Percentiles rank a stretch among this genome's conserved stretches.
Evolutionary conservation across 2,113 vertebrate species (phyloP).

Genomic region (Pseudopipra pipra): DNA sequence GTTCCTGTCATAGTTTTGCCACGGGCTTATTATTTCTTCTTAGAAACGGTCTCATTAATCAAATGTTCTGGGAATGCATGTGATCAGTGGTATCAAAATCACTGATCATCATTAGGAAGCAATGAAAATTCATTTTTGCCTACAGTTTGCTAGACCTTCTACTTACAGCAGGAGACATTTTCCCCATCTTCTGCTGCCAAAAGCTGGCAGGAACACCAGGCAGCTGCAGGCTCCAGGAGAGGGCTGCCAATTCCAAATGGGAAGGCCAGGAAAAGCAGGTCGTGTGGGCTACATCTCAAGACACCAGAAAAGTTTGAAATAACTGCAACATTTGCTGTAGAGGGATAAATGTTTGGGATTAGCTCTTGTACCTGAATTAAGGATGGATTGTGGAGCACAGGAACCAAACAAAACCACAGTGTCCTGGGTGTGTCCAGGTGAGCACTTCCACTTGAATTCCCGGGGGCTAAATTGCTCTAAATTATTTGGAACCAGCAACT

Average conservation of each 20-base stretch:
- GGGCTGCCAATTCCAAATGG: not conserved
- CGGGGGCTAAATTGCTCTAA: rapidly evolving
- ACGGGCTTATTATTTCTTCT: conserved; percentile 24
- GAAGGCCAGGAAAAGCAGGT: not conserved
- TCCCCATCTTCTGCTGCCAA: not conserved
- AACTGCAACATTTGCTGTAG: rapidly evolving
- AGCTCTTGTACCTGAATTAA: rapidly evolving
- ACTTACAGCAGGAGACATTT: not conserved
- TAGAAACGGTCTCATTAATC: conserved; percentile 55
- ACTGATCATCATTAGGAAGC: conserved; percentile 5
- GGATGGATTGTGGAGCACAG: rapidly evolving
- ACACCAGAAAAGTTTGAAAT: not conserved
- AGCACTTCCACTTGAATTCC: not conserved
- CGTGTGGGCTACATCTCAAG: not conserved
- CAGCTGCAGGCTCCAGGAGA: not conserved
- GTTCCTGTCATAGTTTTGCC: conserved; percentile 1
- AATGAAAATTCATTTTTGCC: not conserved
- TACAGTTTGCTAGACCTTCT: not conserved
- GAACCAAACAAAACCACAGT: rapidly evolving
- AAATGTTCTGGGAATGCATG: conserved; percentile 29
- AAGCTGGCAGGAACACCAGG: not conserved
- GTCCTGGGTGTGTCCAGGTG: rapidly evolving
- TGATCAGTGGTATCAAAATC: conserved; percentile 25
- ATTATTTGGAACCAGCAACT: rapidly evolving
- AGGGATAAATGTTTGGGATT: not conserved